Conservation (phyloP, 2,888 invertebrate genomes). For the Operophtera brumata region DNA sequence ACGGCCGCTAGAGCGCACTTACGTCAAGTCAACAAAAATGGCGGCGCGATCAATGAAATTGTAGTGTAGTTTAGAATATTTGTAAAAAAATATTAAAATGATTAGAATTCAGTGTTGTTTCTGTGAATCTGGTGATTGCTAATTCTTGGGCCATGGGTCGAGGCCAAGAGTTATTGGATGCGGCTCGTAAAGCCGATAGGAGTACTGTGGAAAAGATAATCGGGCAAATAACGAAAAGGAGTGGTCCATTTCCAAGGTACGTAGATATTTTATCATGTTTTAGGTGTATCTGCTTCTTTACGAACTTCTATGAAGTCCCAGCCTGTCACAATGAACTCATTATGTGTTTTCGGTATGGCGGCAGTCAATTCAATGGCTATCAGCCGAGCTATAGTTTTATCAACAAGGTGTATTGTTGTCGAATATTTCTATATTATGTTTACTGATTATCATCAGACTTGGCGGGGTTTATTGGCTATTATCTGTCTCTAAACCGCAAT, state of each 20-base stretch:
- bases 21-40: slow-evolving; percentile 79
- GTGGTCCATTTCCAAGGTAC: slow-evolving; percentile 96
- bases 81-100: slow-evolving; percentile 68
- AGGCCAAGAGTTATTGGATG: slow-evolving; percentile 97
- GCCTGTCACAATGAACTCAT: not conserved
- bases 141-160: slow-evolving; percentile 90
- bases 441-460: slow-evolving; percentile 46
- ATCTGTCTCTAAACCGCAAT: not conserved
- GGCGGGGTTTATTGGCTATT: not conserved
- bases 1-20: slow-evolving; percentile 73
- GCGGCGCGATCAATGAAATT: slow-evolving; percentile 89
- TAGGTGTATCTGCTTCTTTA: not conserved
- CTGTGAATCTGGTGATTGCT: slow-evolving; percentile 65
- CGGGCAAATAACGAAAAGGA: slow-evolving; percentile 92
- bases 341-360: not conserved
- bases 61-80: slow-evolving; percentile 76
- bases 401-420: slow-evolving; percentile 55
- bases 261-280: slow-evolving; percentile 57
- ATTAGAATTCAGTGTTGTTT: slow-evolving; percentile 73
- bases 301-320: not conserved
- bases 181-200: slow-evolving; percentile 95
- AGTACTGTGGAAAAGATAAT: slow-evolving; percentile 94
- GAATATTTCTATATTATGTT: slow-evolving; percentile 52
- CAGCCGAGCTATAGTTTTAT: slow-evolving; percentile 32
- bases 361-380: not conserved